Evolutionary conservation across 2,113 vertebrate genomes (phyloP).

Genomic region (Crotalus horridus): DNA sequence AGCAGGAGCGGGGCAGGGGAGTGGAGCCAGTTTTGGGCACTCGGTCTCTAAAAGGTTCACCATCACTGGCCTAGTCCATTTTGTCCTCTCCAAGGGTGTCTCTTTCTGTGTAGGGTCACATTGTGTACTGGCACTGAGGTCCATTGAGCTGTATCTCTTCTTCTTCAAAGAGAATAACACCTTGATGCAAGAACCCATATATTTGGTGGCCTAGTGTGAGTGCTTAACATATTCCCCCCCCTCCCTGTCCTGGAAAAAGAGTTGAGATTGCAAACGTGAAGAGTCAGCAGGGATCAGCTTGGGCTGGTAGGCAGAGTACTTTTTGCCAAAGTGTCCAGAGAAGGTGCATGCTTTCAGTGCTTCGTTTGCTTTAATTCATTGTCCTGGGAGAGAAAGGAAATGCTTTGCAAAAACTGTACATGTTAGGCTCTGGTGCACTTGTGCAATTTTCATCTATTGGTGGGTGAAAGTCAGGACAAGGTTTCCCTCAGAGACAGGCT

Average conservation of each 20-base stretch:
- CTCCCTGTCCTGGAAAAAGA: not conserved
- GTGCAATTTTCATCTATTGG: not conserved
- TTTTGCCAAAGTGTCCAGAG: not conserved
- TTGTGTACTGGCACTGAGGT: not conserved
- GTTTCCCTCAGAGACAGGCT: not conserved
- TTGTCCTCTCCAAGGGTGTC: not conserved
- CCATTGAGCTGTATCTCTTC: not conserved
- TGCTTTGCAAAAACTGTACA: not conserved
- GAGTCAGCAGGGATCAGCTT: not conserved
- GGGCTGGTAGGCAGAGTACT: not conserved
- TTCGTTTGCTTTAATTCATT: not conserved
- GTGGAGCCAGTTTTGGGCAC: too few relatives aligned
- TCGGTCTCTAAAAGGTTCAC: too few relatives aligned
- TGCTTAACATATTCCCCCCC: not conserved
- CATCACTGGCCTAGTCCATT: not conserved
- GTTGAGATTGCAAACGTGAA: not conserved
- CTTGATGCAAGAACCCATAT: not conserved
- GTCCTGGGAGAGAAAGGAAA: not conserved
- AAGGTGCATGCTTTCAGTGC: not conserved
- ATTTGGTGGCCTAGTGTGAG: not conserved
- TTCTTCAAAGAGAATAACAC: not conserved
- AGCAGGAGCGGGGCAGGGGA: too few relatives aligned
- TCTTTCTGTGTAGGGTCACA: not conserved
- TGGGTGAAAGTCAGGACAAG: not conserved
- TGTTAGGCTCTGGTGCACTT: not conserved